A percentile compares a stretch with the other conserved stretches of the same genome.
phyloP scores from a whole-genome alignment of 1,140 invertebrate genomes.

The Aleiodes sp. region DNA sequence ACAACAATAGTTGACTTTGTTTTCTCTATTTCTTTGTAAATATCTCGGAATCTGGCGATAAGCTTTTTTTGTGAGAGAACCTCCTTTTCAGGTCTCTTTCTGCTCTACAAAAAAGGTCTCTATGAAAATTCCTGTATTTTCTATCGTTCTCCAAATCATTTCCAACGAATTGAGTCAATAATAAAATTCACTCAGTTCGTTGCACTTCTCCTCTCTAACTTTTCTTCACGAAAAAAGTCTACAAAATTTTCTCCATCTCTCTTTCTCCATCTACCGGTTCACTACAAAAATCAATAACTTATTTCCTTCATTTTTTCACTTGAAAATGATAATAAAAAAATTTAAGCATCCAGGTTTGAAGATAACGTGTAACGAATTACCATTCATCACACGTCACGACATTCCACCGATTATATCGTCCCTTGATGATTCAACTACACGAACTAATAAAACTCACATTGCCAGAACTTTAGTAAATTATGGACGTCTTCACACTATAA shows the following conservation, averaged over 20 bases:
- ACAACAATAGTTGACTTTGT: too few species aligned
- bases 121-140: too few species aligned
- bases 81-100: too few species aligned
- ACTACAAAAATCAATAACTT: not conserved
- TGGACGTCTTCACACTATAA: not conserved
- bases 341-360: constrained; percentile 37
- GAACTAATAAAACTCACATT: constrained; percentile 45
- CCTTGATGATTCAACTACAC: constrained; percentile 28
- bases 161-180: too few species aligned
- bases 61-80: too few species aligned
- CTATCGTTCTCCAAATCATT: too few species aligned
- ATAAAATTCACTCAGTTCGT: too few species aligned
- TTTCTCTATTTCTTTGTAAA: too few species aligned
- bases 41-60: too few species aligned
- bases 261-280: not conserved
- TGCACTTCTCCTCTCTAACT: too few species aligned
- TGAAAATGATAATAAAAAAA: not conserved
- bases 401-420: constrained; percentile 39
- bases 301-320: not conserved
- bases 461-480: not conserved
- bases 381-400: constrained; percentile 44
- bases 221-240: too few species aligned
- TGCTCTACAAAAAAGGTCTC: too few species aligned
- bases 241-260: not conserved
- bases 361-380: constrained; percentile 47